These are phyloP conservation scores for Hydrolagus colliei DNA, from an alignment of 2,797 vertebrate species.

Conservation along the genomic window DNA sequence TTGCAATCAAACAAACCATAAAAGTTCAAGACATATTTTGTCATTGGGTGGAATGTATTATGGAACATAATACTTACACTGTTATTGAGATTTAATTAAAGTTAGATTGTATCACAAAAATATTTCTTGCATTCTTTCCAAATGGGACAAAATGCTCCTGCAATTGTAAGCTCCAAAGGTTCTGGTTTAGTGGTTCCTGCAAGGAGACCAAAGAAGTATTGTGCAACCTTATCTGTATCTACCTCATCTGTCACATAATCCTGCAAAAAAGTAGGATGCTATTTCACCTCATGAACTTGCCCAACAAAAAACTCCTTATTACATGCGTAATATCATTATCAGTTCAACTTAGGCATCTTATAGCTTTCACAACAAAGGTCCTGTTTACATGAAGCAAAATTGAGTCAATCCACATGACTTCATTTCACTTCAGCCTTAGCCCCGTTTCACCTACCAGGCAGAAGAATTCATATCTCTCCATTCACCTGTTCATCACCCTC, in stretches of 20 bases:
- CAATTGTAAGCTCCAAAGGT: conserved; percentile 49
- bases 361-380: conserved; percentile 15
- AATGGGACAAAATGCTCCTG: conserved; percentile 61
- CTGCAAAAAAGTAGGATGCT: conserved; percentile 45
- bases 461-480: neutral
- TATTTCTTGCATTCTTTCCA: conserved; percentile 53
- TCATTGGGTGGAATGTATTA: neutral
- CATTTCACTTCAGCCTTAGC: neutral
- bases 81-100: conserved; percentile 68
- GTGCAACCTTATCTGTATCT: conserved; percentile 72
- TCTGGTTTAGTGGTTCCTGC: conserved; percentile 58
- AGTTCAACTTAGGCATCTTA: conserved; percentile 33
- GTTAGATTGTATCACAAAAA: conserved; percentile 61
- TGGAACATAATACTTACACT: conserved; percentile 47
- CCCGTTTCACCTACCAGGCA: neutral
- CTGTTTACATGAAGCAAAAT: conserved; percentile 28
- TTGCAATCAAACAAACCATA: conserved; percentile 9
- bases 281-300: conserved; percentile 45
- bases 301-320: conserved; percentile 42
- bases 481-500: neutral
- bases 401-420: conserved; percentile 13
- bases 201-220: conserved; percentile 67
- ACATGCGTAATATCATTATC: conserved; percentile 36
- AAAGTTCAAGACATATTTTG: conserved; percentile 13
- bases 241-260: conserved; percentile 59